These are phyloP conservation scores for Pantelozetes paolii DNA, from an alignment of 2,888 invertebrate species.

Conservation along the genomic window DNA sequence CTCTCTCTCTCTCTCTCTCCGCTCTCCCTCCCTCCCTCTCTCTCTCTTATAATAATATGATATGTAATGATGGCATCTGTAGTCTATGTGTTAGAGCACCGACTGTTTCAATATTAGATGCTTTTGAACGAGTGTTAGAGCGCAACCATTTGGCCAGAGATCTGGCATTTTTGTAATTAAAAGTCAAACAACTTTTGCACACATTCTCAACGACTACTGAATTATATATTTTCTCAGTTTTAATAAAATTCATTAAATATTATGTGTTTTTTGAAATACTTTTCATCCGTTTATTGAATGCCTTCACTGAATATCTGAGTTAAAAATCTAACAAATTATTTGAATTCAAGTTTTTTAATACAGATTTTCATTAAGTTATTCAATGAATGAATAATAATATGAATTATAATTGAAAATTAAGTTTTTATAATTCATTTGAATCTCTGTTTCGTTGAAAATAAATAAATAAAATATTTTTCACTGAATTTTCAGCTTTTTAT, in stretches of 20 bases:
- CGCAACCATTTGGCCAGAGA: conserved; percentile 2
- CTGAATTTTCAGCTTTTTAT: too few species aligned
- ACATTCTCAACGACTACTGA: not conserved
- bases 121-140: not conserved
- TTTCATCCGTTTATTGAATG: not conserved
- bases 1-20: too few species aligned
- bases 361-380: not conserved
- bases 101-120: conserved; percentile 24
- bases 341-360: not conserved
- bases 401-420: conserved; percentile 9
- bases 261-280: not conserved
- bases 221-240: not conserved
- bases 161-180: conserved; percentile 37
- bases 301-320: not conserved
- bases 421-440: not conserved
- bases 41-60: conserved; percentile 17
- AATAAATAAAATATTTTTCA: too few species aligned
- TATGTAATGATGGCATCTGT: conserved; percentile 36
- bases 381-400: not conserved
- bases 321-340: conserved; percentile 13
- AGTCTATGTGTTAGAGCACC: conserved; percentile 22
- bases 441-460: not conserved
- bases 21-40: not conserved
- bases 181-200: conserved; percentile 17
- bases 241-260: conserved; percentile 35